phyloP scores from a whole-genome alignment of 2,888 invertebrate genomes.

The Kryphioiulus occultus region DNA sequence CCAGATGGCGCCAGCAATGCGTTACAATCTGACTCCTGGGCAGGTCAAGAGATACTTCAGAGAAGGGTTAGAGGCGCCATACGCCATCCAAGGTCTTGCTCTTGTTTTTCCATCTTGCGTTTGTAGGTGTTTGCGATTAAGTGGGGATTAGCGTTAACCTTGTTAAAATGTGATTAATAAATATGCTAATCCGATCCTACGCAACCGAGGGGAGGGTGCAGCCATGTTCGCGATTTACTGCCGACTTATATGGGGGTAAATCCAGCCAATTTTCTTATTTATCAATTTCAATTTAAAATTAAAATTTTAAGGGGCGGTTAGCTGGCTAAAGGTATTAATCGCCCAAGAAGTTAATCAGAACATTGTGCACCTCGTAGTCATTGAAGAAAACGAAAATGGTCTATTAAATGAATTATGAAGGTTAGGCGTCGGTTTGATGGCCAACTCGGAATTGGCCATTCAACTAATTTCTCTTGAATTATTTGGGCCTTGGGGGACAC shows the following conservation, averaged over 20 bases:
- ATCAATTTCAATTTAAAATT: background rate
- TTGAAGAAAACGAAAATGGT: background rate
- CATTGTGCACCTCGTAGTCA: background rate
- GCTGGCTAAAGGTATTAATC: too few species aligned
- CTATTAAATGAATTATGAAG: constrained; percentile 1
- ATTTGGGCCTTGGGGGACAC: background rate
- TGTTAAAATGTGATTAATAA: constrained; percentile 31
- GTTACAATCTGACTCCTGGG: background rate
- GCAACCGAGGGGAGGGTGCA: background rate
- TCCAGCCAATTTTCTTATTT: background rate
- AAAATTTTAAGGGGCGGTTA: background rate
- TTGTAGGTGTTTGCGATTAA: constrained; percentile 1
- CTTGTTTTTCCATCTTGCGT: constrained; percentile 7
- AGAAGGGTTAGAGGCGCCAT: background rate
- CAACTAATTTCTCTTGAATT: background rate
- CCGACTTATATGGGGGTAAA: background rate
- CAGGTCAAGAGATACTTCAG: background rate
- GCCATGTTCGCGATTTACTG: background rate
- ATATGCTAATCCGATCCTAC: background rate
- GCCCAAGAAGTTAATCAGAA: background rate
- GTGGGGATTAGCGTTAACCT: background rate
- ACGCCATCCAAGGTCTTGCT: background rate
- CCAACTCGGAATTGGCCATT: background rate
- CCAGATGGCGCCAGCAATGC: background rate
- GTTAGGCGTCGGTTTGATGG: background rate